A percentile compares a stretch with the other conserved stretches of the same genome.
Conservation (phyloP, 2,888 invertebrate genomes). For the Polymixis flavicincta region DNA sequence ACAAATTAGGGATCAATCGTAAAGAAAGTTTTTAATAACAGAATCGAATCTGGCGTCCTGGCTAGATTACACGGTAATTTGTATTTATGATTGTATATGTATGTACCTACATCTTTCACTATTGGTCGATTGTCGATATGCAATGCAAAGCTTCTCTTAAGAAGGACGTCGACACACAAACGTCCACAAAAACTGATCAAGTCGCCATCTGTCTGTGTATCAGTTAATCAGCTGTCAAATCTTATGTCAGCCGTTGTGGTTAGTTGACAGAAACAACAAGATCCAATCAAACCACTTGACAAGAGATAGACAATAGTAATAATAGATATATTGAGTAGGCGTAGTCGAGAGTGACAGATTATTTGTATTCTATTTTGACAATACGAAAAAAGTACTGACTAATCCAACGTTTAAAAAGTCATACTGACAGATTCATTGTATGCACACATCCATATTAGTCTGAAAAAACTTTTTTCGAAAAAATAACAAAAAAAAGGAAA, state of each 20-base stretch:
- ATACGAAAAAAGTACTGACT: neutral
- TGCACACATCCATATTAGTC: too few species aligned
- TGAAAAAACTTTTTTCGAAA: too few species aligned
- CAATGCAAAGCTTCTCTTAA: neutral
- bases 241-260: slow-evolving; percentile 16
- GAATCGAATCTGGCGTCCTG: neutral
- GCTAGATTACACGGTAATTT: neutral
- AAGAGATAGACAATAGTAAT: slow-evolving; percentile 6
- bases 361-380: neutral
- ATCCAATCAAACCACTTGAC: slow-evolving; percentile 38
- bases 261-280: slow-evolving; percentile 20
- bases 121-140: too few species aligned
- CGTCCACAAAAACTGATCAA: neutral
- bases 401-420: neutral
- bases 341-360: neutral
- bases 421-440: neutral
- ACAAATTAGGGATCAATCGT: neutral
- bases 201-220: neutral
- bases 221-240: slow-evolving; percentile 20
- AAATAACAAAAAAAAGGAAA: too few species aligned
- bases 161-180: neutral
- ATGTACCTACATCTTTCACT: too few species aligned
- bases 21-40: neutral
- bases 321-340: slow-evolving; percentile 2
- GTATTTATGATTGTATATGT: neutral